Percentiles rank a stretch among this genome's conserved stretches.
These are phyloP conservation scores for Eurystomus gularis DNA, from an alignment of 2,113 vertebrate species.

Conservation along the genomic window DNA sequence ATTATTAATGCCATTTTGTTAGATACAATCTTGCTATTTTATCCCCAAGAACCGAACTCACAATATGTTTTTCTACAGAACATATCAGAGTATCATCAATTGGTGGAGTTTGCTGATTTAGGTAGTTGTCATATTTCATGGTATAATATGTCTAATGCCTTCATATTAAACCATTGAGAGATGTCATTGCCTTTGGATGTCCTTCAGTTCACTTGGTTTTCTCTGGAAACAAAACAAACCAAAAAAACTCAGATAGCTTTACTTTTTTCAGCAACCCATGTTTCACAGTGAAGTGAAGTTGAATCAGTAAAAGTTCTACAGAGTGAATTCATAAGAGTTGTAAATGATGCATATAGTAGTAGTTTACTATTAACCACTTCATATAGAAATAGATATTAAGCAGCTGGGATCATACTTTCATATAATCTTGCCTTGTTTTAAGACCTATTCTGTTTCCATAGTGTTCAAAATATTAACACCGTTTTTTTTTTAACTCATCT, in stretches of 20 bases:
- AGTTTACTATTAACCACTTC: neutral
- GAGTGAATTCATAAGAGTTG: neutral
- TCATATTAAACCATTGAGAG: neutral
- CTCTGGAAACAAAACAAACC: neutral
- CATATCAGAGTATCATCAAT: neutral
- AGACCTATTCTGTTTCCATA: neutral
- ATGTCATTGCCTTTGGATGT: neutral
- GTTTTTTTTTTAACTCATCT: neutral
- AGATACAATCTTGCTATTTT: neutral
- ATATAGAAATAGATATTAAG: neutral
- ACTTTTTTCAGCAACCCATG: neutral
- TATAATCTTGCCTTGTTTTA: neutral
- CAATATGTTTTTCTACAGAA: neutral
- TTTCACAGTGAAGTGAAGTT: neutral
- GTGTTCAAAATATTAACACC: neutral
- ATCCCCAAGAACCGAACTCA: neutral
- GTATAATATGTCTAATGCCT: neutral
- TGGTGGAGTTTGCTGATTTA: neutral
- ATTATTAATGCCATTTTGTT: neutral
- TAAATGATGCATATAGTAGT: neutral
- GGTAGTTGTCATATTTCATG: neutral
- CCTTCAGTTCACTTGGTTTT: neutral
- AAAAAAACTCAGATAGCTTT: neutral
- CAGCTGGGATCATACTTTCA: neutral
- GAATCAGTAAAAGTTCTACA: neutral